Conservation (phyloP, 2,113 vertebrate species). For the Solea senegalensis region DNA sequence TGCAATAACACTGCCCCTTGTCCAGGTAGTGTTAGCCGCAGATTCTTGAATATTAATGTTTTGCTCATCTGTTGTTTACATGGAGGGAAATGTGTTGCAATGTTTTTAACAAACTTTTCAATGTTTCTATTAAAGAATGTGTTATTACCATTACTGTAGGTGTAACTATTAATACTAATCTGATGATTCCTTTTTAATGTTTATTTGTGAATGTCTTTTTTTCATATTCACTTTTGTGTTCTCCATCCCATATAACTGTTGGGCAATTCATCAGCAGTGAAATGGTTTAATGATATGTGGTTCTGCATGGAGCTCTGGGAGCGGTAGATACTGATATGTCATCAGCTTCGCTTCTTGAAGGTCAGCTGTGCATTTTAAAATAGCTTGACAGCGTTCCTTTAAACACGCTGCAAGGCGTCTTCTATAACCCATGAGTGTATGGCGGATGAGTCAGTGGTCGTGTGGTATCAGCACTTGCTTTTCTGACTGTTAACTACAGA, state of each 20-base stretch:
- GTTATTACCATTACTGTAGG: slow-evolving; percentile 50
- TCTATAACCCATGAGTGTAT: slow-evolving; percentile 57
- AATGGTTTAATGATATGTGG: slow-evolving; percentile 63
- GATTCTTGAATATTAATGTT: slow-evolving; percentile 82
- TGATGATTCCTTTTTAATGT: slow-evolving; percentile 63
- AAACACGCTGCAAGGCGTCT: slow-evolving; percentile 62
- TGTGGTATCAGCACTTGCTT: slow-evolving; percentile 59
- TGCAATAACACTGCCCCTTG: slow-evolving; percentile 99
- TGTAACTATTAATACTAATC: slow-evolving; percentile 51
- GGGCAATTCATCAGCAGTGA: slow-evolving; percentile 66
- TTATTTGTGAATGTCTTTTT: slow-evolving; percentile 57
- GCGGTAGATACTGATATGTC: slow-evolving; percentile 55
- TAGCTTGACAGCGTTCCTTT: slow-evolving; percentile 57
- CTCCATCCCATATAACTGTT: slow-evolving; percentile 70
- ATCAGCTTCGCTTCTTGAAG: slow-evolving; percentile 69
- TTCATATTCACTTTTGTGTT: slow-evolving; percentile 69
- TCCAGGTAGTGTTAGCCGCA: slow-evolving; percentile 99
- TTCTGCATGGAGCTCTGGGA: slow-evolving; percentile 60
- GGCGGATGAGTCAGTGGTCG: slow-evolving; percentile 68
- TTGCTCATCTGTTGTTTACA: slow-evolving; percentile 66
- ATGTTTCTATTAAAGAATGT: slow-evolving; percentile 65
- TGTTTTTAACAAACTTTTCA: slow-evolving; percentile 55
- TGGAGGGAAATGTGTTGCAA: slow-evolving; percentile 69
- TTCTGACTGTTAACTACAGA: slow-evolving; percentile 42
- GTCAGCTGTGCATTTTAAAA: slow-evolving; percentile 71